Percentiles rank a stretch among this genome's conserved stretches.
Conservation (phyloP, 1,140 invertebrate genomes). For the Stegodyphus mimosarum region DNA sequence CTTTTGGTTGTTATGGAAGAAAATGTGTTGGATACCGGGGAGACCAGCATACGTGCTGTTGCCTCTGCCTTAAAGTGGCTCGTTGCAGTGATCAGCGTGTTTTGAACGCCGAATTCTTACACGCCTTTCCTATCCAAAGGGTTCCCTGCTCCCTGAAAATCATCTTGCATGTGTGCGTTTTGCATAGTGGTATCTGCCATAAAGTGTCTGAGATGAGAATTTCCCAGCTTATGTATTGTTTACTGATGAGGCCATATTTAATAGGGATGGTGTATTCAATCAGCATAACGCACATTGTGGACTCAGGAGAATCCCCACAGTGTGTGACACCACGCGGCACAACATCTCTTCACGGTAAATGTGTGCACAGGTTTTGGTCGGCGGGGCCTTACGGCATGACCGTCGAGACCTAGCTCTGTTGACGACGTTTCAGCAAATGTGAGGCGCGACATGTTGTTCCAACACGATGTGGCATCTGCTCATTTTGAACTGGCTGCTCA, state of each 20-base stretch:
- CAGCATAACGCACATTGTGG: neutral
- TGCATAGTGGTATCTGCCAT: neutral
- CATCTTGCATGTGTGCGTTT: neutral
- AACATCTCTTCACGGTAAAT: neutral
- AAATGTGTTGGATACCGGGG: too few relatives aligned
- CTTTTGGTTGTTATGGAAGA: too few relatives aligned
- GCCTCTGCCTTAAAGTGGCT: too few relatives aligned
- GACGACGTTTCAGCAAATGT: neutral
- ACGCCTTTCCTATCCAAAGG: neutral
- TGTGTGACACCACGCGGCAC: neutral
- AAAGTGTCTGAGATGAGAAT: neutral
- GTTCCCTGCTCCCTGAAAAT: neutral
- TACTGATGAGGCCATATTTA: neutral
- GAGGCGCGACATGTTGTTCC: neutral
- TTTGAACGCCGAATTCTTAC: neutral
- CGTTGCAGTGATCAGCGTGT: too few relatives aligned
- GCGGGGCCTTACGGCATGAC: neutral
- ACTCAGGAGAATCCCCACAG: neutral
- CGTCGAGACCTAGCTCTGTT: neutral
- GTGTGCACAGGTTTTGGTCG: slow-evolving; percentile 3
- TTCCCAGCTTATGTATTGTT: slow-evolving; percentile 16
- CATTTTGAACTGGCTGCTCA: neutral
- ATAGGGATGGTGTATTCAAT: slow-evolving; percentile 2
- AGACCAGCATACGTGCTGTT: too few relatives aligned
- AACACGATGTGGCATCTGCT: neutral